phyloP scores from a whole-genome alignment of 2,113 vertebrate genomes.

The Bubo scandiacus region DNA sequence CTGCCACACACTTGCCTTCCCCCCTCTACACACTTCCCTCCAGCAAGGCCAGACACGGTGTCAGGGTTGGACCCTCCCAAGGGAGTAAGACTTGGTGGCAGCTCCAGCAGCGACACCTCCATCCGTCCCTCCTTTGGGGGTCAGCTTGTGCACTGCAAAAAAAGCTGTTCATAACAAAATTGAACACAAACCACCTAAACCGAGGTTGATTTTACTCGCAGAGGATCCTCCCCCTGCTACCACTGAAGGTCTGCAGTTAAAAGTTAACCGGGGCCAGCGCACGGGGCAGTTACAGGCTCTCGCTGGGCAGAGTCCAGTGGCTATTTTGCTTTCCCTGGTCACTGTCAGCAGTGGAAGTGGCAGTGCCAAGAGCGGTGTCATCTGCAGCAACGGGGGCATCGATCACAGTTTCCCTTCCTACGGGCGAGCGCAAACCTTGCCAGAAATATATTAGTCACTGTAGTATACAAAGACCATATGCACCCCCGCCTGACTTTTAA shows the following conservation, averaged over 20 bases:
- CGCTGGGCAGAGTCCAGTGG: neutral
- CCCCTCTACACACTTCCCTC: rapidly evolving
- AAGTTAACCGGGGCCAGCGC: neutral
- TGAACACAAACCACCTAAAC: neutral
- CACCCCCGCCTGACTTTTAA: neutral
- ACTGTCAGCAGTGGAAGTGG: neutral
- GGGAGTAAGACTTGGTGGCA: neutral
- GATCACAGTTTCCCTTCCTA: slow-evolving; percentile 49
- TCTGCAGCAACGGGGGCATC: slow-evolving; percentile 18
- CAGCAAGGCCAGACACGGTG: neutral
- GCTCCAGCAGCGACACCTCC: neutral
- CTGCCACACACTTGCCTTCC: rapidly evolving
- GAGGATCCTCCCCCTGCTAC: neutral
- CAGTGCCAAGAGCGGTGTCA: slow-evolving; percentile 42
- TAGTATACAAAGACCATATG: slow-evolving; percentile 53
- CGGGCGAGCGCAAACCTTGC: neutral
- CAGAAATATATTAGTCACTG: slow-evolving; percentile 53
- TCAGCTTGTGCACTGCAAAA: neutral
- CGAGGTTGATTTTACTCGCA: neutral
- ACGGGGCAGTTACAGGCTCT: neutral
- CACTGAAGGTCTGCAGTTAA: neutral
- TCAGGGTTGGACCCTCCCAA: neutral
- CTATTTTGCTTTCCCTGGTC: neutral
- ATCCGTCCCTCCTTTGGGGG: neutral
- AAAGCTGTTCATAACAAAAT: neutral